These are phyloP conservation scores for Lycaon pictus DNA, from an alignment of 2,113 vertebrate genomes.

Conservation along the genomic window DNA sequence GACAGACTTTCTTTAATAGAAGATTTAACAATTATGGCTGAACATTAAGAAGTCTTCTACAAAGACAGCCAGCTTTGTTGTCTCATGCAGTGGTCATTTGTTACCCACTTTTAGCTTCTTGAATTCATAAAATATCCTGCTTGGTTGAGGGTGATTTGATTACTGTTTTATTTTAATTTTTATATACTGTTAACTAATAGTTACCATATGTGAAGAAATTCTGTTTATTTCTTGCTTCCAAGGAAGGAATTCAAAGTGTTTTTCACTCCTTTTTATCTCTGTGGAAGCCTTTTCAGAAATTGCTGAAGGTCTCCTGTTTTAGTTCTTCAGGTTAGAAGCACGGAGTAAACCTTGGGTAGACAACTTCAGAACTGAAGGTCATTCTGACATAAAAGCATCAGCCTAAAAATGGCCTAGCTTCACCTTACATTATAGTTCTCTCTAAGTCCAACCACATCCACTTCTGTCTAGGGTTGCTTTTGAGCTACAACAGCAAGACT, in stretches of 20 bases:
- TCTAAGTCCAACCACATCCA: background rate
- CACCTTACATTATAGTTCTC: background rate
- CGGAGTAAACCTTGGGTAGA: conserved; percentile 19
- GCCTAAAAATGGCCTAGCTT: conserved; percentile 36
- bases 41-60: conserved; percentile 56
- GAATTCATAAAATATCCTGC: conserved; percentile 44
- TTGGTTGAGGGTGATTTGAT: conserved; percentile 22
- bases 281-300: conserved; percentile 49
- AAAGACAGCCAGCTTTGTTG: conserved; percentile 44
- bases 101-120: conserved; percentile 44
- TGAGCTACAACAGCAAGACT: background rate
- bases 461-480: background rate
- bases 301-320: background rate
- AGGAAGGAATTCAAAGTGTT: conserved; percentile 65
- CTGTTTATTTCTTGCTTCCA: conserved; percentile 47
- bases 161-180: conserved; percentile 52
- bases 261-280: conserved; percentile 49
- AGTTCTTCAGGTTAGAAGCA: conserved; percentile 41
- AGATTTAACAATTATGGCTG: conserved; percentile 33
- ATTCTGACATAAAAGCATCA: conserved; percentile 56
- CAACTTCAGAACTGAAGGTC: conserved; percentile 44
- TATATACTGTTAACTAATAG: background rate
- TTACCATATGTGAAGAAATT: conserved; percentile 50
- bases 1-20: conserved; percentile 8
- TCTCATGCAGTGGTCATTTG: background rate